Evolutionary conservation across 2,888 invertebrate species (phyloP), one percentile per base, ranked within the genome.

Genomic region (Parelbella ahira): DNA sequence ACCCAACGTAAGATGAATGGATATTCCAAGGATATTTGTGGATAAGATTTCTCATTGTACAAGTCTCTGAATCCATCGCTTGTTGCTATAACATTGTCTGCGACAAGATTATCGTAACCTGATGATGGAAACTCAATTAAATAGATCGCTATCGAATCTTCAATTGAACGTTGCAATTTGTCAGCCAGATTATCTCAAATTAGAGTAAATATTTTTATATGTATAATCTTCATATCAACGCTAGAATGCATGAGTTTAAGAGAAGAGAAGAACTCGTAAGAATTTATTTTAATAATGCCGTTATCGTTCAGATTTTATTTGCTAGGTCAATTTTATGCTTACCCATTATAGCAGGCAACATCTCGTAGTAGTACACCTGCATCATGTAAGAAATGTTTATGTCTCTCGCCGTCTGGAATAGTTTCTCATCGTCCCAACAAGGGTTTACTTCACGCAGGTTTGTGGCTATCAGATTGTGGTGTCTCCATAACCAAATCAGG

Each of bases 361-460:
- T 11, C 33, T 73, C 73, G 25, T 72, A 63, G 5, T 55, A 54
- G 15, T 51, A 53, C 7, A 74, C 60, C 42, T 71, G 68, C 32
- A 57, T 27, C 1, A 20, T 44, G 4, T 50, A 49, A 6, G 68
- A 68, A 3, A 72, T 71, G 15, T 60, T 58, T 6, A 73, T 70
- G n/a, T 72, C 68, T 42, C 69, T 54, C 0, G 73, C 55, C 0
- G 51, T 53, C 7, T 55, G 36, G 43, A 68, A 74, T 0, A 71
- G 46, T 23, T 48, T 55, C 0, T 70, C 61, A 9, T 75, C 74
- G 8, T 52, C 49, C 74, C 74, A 74, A 34, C 63, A 64, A 0
- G 68, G 67, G 10, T 74, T 74, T 0, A 68, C 34, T 0, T 19
- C 7, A 0, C 52, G 46, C 15, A 75, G 43, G 2, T 57, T 25